Evolutionary conservation across 2,888 invertebrate species (phyloP).

Genomic region (Epinotia brunnichana): DNA sequence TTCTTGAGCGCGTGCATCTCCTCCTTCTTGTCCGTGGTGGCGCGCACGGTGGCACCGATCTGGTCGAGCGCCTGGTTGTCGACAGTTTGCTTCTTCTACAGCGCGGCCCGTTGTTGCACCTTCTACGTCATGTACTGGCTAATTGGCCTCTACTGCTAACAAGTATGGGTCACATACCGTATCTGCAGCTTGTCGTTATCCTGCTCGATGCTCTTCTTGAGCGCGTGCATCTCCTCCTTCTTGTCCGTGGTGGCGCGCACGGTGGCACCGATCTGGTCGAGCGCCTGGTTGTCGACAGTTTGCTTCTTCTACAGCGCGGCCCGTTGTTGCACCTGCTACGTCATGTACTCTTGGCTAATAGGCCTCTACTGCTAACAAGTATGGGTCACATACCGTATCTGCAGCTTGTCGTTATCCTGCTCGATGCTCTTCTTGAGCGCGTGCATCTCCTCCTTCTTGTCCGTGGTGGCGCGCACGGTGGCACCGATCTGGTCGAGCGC

Average conservation of each 20-base stretch:
- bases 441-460: no score
- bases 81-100: slow-evolving; percentile 93
- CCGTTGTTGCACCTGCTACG: slow-evolving; percentile 92
- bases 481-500: no score
- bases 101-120: no score
- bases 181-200: no score
- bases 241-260: no score
- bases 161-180: slow-evolving; percentile 2
- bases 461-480: no score
- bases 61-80: slow-evolving; percentile 95
- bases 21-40: slow-evolving; percentile 95
- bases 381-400: not conserved
- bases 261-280: no score
- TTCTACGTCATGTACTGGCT: no score
- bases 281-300: slow-evolving; percentile 92
- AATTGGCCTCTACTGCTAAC: not conserved
- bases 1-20: slow-evolving; percentile 94
- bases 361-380: not conserved
- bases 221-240: no score
- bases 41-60: slow-evolving; percentile 97
- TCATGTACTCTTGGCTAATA: slow-evolving; percentile 87
- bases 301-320: slow-evolving; percentile 91
- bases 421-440: no score
- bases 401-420: no score
- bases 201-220: no score